Conservation (phyloP, 2,113 vertebrate species). For the Sylvia atricapilla region DNA sequence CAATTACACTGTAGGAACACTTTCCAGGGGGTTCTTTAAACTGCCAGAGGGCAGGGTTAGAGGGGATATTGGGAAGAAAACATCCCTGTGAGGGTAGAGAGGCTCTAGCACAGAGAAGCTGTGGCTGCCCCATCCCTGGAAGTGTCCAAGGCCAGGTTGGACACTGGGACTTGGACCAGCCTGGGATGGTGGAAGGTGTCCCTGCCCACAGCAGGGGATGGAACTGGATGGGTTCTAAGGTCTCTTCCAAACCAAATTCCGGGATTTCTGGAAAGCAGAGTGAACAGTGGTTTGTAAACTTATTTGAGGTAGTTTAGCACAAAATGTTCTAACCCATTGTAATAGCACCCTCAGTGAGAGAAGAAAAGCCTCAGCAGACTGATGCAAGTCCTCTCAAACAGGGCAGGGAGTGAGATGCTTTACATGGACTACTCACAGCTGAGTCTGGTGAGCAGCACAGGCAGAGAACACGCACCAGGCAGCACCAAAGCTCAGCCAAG, state of each 20-base stretch:
- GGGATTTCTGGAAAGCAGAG: background rate
- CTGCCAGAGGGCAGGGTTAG: background rate
- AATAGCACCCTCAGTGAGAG: background rate
- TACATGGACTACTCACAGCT: background rate
- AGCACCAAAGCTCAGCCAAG: background rate
- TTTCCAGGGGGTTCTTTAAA: background rate
- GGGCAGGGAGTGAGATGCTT: background rate
- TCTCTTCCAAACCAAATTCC: background rate
- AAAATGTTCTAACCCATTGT: background rate
- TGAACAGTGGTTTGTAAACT: background rate
- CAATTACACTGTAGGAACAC: background rate
- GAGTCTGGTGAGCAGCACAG: background rate
- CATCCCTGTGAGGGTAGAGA: background rate
- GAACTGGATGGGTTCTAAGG: background rate
- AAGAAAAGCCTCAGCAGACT: background rate
- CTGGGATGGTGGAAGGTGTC: background rate
- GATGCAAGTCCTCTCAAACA: background rate
- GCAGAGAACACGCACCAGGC: rapidly evolving
- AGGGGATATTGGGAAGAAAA: background rate
- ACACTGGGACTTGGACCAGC: rapidly evolving
- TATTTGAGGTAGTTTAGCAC: background rate
- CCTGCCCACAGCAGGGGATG: background rate
- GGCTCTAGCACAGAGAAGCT: background rate
- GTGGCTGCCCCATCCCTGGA: background rate
- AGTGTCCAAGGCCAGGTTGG: background rate